These are phyloP conservation scores for Naja naja DNA, from an alignment of 2,113 vertebrate species.

Conservation along the genomic window DNA sequence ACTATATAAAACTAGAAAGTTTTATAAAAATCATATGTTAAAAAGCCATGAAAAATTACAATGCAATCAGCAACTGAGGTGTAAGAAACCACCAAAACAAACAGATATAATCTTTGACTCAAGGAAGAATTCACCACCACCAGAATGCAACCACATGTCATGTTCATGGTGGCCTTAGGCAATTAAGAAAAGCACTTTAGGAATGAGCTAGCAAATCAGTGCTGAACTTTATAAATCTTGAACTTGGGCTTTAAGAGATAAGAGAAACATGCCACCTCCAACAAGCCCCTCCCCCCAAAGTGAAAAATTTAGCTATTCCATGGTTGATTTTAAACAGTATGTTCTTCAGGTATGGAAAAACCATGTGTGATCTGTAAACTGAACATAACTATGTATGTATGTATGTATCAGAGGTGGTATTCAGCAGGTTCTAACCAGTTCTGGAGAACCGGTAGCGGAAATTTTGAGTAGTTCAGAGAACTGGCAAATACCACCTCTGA, in stretches of 20 bases:
- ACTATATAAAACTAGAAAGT: background rate
- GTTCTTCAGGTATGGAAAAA: background rate
- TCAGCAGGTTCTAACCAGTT: too few relatives aligned
- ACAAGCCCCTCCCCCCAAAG: background rate
- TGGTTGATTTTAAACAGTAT: background rate
- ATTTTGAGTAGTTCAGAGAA: too few relatives aligned
- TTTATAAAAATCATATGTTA: background rate
- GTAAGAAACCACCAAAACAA: background rate
- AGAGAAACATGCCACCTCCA: background rate
- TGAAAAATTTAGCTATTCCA: background rate
- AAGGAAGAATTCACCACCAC: background rate
- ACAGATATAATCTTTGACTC: background rate
- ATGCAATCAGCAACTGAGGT: background rate
- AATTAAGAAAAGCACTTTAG: background rate
- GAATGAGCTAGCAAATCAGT: background rate
- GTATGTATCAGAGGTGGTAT: too few relatives aligned
- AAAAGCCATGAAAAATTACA: background rate
- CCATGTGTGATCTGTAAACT: background rate
- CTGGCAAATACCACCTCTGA: too few relatives aligned
- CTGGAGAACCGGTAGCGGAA: too few relatives aligned
- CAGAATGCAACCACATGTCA: background rate
- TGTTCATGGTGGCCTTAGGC: background rate
- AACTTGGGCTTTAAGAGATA: background rate
- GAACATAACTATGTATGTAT: background rate
- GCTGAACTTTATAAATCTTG: background rate